Base-by-base conservation (phyloP, 2,888 invertebrate genomes). In the Eretmocerus hayati region DNA sequence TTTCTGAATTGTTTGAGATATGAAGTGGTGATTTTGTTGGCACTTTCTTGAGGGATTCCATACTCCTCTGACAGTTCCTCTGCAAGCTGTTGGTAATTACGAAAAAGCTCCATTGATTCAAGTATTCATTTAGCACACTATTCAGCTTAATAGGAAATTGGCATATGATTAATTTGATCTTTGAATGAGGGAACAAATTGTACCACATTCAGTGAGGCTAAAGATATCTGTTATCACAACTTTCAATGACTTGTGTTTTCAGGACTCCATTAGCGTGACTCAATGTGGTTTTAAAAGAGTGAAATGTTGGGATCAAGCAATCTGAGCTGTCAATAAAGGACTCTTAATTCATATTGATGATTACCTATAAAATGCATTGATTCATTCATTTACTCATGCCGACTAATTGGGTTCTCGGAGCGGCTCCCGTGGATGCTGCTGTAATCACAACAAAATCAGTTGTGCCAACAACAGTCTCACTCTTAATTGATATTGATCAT, bases 1-100 rank as follows among this genome's bases (percentile, higher is more conserved):
- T 84, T 83, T 56, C 90, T 79, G 72, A 90, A 90, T 43, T 83
- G 78, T 62, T 81, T 81, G 58, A 90, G 75, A 72, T 84, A 90
- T 53, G 76, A 79, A 40, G 80, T 74, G 44, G 86, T 84, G 56
- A 82, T 80, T 63, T 78, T 75, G 50, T 74, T 72, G 13, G 90
- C 85, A 33, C 74, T 73, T 39, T 84, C 83, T 60, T 76, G 71
- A 15, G 80, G 77, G 41, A 90, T 73, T 42, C 79, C 81, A 72
- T 84, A 85, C 63, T 83, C 78, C 63, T 80, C 77, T 63, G 75
- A 75, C 67, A 80, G 75, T 75, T 74, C 72, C 63, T 77, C 76
- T 46, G 75, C 67, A 59, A 79, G 67, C 78, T 79, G 66, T 56
- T 66, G 66, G 55, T 48, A 45, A 54, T 45, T 42, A 45, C 46